A percentile compares a stretch with the other conserved stretches of the same genome.
Conservation (phyloP, 37 sponge, comb jelly and placozoan genomes). For the Cliona cf. orientalis region DNA sequence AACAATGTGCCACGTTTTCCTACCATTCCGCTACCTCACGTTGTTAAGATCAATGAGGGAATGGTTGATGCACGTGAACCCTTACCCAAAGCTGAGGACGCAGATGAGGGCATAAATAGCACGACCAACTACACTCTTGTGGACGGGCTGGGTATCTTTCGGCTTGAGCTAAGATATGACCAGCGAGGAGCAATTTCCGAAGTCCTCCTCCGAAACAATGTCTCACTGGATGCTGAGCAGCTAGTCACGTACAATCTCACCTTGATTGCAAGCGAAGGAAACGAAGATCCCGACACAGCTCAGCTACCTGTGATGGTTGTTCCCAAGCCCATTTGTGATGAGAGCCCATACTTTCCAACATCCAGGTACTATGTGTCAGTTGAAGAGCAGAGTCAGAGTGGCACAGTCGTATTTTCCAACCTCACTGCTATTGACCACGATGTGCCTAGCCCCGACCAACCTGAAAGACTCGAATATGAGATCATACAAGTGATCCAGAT, state of each 20-base stretch:
- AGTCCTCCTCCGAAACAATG: neutral
- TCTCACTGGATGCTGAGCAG: constrained; percentile 28
- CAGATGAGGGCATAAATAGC: constrained; percentile 52
- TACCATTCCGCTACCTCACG: neutral
- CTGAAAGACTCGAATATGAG: neutral
- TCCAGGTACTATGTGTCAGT: neutral
- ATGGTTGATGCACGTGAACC: neutral
- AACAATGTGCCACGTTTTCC: constrained; percentile 69
- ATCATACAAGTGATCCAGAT: neutral
- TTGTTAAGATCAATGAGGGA: neutral
- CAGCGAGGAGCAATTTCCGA: neutral
- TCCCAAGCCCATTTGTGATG: constrained; percentile 31
- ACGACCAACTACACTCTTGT: constrained; percentile 6
- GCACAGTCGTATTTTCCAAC: neutral
- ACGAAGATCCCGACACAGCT: neutral
- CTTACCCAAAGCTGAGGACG: constrained; percentile 15
- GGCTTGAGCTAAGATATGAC: neutral
- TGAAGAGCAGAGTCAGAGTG: neutral
- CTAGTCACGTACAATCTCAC: neutral
- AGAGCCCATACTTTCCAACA: constrained; percentile 26
- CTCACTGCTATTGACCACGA: constrained; percentile 30
- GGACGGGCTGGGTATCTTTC: constrained; percentile 5
- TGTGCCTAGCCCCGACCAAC: neutral
- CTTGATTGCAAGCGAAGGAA: constrained; percentile 31
- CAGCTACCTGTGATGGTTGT: constrained; percentile 6